phyloP scores from a whole-genome alignment of 2,797 vertebrate genomes.

The Artibeus jamaicensis region DNA sequence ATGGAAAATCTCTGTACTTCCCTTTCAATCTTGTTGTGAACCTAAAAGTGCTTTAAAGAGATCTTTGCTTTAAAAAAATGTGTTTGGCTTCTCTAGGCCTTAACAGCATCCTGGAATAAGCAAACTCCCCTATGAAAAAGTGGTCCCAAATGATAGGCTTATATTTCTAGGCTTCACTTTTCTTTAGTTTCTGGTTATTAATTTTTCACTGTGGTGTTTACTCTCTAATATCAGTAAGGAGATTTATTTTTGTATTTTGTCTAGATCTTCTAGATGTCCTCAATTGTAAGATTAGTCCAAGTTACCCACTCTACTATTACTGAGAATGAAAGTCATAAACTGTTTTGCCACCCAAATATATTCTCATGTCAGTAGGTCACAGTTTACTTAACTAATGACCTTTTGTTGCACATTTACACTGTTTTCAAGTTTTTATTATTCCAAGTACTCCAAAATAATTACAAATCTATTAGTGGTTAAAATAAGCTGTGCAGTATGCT shows the following conservation, averaged over 20 bases:
- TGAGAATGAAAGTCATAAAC: neutral
- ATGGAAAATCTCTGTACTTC: neutral
- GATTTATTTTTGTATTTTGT: neutral
- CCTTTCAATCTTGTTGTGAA: too few species aligned
- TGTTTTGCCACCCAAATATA: neutral
- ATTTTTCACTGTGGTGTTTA: neutral
- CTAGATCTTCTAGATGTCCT: neutral
- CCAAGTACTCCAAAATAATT: neutral
- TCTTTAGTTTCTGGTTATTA: neutral
- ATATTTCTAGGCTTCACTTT: neutral
- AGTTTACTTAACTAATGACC: neutral
- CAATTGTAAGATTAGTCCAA: neutral
- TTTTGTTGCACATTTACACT: neutral
- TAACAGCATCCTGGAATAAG: neutral
- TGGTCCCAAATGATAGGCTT: neutral
- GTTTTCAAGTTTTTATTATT: neutral
- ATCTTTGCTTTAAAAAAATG: neutral
- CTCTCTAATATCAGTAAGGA: neutral
- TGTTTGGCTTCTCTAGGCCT: neutral
- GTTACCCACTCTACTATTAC: neutral
- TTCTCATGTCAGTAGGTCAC: neutral
- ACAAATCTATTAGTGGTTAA: neutral
- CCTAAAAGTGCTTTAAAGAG: neutral
- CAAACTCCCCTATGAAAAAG: neutral
- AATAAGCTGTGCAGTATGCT: neutral